Base-by-base conservation (phyloP, 2,888 invertebrate species). In the Hydriomena furcata region DNA sequence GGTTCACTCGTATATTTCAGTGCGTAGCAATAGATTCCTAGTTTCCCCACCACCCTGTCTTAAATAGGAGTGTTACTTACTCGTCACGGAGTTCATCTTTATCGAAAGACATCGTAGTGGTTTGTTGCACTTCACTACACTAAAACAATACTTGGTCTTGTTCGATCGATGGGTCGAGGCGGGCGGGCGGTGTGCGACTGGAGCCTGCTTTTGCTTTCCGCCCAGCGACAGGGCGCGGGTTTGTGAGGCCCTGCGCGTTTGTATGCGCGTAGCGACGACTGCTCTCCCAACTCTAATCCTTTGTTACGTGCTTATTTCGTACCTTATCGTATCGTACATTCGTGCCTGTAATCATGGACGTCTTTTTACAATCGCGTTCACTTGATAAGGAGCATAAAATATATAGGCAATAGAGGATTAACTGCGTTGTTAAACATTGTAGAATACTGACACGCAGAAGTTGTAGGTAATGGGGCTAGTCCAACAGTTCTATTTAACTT, bases 61-160 rank as follows among this genome's bases (percentile, higher is more conserved):
- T 7, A 27, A 8, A n/a, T 20, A 8, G 7, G 11, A 6, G 23
- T 12, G 10, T 38, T 84, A 94, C 94, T 94, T 82, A 94, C 94
- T 94, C 94, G 71, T 94, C 94, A 54, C 92, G 86, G 60, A 94
- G 92, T 71, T 94, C 94, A 65, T 94, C 94, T 56, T 93, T 93
- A 63, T 91, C 91, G 71, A 93, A 88, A 56, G 93, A 93, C 92
- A 92, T 92, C 46, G 60, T 76, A 61, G 59, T 38, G 59, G 55
- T 60, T 41, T 63, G 60, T 52, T 55, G 56, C 61, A 62, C 61
- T 66, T 65, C 75, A 80, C 82, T 72, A 66, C 67, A 72, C 71
- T 58, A 23, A 41, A 31, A 47, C 27, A 41, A 41, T 47, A 35
- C 11, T 48, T 42, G 42, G 25, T 32, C 20, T 13, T 6, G 41